Conservation (phyloP, 2,888 invertebrate genomes). For the Lochmaea capreae region DNA sequence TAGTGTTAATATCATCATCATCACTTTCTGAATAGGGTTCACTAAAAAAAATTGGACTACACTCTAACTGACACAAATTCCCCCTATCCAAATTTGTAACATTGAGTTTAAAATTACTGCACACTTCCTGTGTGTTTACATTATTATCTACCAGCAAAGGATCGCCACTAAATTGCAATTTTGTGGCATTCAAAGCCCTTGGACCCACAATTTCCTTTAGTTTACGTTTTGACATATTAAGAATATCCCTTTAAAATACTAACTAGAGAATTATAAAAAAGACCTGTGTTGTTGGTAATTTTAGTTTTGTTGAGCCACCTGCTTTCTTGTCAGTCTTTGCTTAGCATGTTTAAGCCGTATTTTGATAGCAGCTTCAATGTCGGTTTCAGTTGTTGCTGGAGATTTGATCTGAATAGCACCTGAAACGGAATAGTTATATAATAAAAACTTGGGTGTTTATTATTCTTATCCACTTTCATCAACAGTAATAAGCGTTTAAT, state of each 20-base stretch:
- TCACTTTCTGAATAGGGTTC: not conserved
- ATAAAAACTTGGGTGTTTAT: too few relatives aligned
- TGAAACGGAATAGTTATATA: too few relatives aligned
- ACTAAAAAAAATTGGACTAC: not conserved
- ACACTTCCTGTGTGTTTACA: not conserved
- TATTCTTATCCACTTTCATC: not conserved
- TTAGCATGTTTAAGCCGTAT: too few relatives aligned
- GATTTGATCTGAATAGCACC: not conserved
- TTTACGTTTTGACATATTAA: too few relatives aligned
- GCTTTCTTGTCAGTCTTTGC: too few relatives aligned
- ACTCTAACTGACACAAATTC: too few relatives aligned
- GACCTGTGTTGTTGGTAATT: too few relatives aligned
- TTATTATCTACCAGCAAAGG: not conserved
- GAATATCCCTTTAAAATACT: too few relatives aligned
- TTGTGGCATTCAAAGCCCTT: not conserved
- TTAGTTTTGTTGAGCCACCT: too few relatives aligned
- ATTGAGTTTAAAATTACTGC: not conserved
- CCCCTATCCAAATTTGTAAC: not conserved
- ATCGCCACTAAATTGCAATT: conserved; percentile 9
- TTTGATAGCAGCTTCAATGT: too few relatives aligned
- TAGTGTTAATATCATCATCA: not conserved
- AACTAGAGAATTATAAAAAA: too few relatives aligned
- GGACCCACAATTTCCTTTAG: too few relatives aligned
- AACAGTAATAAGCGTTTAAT: not conserved
- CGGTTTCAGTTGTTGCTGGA: not conserved